Evolutionary conservation across 2,888 invertebrate species (phyloP).

Genomic region (Ormyrus labotus): DNA sequence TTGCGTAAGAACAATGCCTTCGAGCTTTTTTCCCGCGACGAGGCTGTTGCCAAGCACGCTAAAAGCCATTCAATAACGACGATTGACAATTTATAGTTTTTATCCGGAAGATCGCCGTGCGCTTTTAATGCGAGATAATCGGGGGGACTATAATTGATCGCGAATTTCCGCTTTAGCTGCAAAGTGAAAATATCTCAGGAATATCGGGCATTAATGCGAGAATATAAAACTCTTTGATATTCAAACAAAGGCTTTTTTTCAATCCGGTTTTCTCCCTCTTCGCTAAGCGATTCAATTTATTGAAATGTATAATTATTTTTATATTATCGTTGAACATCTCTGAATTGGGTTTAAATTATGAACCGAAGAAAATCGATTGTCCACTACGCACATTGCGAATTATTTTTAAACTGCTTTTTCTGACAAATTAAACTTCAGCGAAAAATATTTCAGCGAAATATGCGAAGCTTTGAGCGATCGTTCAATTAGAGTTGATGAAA

Average conservation of each 20-base stretch:
- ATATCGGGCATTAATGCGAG: no score
- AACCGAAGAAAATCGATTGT: no score
- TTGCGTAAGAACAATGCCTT: constrained; percentile 32
- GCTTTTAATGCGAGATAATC: not conserved
- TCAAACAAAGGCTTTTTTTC: not conserved
- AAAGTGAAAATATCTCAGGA: not conserved
- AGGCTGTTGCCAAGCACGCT: not conserved
- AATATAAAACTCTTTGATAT: not conserved
- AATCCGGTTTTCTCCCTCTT: not conserved
- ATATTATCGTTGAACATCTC: no score
- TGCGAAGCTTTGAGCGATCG: no score
- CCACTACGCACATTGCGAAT: no score
- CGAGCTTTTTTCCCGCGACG: not conserved
- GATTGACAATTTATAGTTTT: constrained; percentile 39
- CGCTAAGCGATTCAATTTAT: no score
- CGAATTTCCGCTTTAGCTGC: constrained; percentile 11
- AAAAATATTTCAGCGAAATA: no score
- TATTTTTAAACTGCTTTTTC: no score
- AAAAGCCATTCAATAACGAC: constrained; percentile 16
- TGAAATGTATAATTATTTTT: no score
- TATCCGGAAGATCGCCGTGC: not conserved
- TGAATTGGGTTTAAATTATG: no score
- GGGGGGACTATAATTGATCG: constrained; percentile 3
- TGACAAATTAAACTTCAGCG: no score
- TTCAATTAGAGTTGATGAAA: no score